Percentiles rank a stretch among this genome's conserved stretches.
Conservation (phyloP, 1,140 invertebrate genomes). For the Zaprionus vittiger region DNA sequence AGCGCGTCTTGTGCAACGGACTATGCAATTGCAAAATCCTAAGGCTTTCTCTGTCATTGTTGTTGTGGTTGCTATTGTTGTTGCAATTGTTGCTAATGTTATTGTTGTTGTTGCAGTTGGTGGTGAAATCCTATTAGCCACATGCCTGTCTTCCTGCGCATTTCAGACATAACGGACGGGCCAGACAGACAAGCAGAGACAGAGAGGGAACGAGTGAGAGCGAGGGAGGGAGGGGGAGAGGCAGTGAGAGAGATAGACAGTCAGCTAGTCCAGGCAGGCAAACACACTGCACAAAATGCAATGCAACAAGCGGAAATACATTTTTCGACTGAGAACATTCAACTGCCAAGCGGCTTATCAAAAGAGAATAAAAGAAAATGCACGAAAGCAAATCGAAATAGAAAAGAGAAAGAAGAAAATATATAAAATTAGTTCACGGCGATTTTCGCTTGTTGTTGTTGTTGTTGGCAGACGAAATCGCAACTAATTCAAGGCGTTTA, state of each 20-base stretch:
- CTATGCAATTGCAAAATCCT: slow-evolving; percentile 65
- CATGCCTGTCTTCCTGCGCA: slow-evolving; percentile 65
- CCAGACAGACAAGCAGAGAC: slow-evolving; percentile 5
- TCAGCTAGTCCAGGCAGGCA: slow-evolving; percentile 9
- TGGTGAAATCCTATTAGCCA: slow-evolving; percentile 76
- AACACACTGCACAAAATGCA: slow-evolving; percentile 32
- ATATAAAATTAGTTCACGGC: slow-evolving; percentile 23
- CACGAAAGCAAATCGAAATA: background rate
- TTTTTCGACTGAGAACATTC: slow-evolving; percentile 60
- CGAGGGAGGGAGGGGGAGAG: background rate
- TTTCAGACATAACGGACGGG: slow-evolving; percentile 52
- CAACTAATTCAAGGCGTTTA: slow-evolving; percentile 7
- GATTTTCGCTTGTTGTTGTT: slow-evolving; percentile 48
- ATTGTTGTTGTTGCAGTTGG: slow-evolving; percentile 11
- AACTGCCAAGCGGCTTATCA: slow-evolving; percentile 70
- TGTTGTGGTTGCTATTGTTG: slow-evolving; percentile 16
- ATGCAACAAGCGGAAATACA: slow-evolving; percentile 60
- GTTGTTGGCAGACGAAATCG: slow-evolving; percentile 29
- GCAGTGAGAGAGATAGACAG: background rate
- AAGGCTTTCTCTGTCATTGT: slow-evolving; percentile 37
- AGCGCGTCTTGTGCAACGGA: slow-evolving; percentile 60
- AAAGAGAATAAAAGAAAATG: slow-evolving; percentile 17
- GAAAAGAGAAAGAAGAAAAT: background rate
- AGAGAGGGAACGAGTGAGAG: slow-evolving; percentile 21
- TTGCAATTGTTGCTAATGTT: slow-evolving; percentile 6